phyloP scores from a whole-genome alignment of 2,113 vertebrate species.

The Eolophus roseicapilla region DNA sequence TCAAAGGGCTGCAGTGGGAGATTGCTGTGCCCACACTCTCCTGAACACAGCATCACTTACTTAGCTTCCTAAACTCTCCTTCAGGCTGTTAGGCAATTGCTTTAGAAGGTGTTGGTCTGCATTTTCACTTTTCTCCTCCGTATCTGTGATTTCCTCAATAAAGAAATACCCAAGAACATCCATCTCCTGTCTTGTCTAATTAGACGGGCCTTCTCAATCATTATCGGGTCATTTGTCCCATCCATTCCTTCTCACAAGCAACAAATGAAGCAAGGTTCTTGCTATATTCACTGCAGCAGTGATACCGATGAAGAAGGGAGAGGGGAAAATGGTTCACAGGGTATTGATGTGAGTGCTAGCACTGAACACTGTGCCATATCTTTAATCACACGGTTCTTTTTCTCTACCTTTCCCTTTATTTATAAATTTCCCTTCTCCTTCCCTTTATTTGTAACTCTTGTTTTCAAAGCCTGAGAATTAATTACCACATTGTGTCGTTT shows the following conservation, averaged over 20 bases:
- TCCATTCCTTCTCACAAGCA: constrained; percentile 42
- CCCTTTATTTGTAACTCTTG: background rate
- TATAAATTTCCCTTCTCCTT: background rate
- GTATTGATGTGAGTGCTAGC: background rate
- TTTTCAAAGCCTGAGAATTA: background rate
- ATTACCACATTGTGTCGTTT: background rate
- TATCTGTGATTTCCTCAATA: background rate
- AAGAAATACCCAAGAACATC: constrained; percentile 45
- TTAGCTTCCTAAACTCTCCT: background rate
- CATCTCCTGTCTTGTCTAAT: constrained; percentile 63
- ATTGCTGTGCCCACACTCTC: background rate
- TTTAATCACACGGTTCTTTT: background rate
- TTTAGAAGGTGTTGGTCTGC: background rate
- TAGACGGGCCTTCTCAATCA: constrained; percentile 51
- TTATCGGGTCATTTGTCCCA: constrained; percentile 5
- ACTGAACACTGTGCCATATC: background rate
- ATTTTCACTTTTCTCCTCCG: background rate
- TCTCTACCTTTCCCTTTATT: background rate
- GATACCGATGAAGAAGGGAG: background rate
- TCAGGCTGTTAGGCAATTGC: background rate
- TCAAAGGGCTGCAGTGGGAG: background rate
- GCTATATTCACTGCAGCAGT: constrained; percentile 44
- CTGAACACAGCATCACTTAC: background rate
- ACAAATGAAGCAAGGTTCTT: constrained; percentile 36
- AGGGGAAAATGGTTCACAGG: background rate